Base-by-base conservation (phyloP, 30 jellyfish, hydroid and myxozoan species). In the Hydra vulgaris region DNA sequence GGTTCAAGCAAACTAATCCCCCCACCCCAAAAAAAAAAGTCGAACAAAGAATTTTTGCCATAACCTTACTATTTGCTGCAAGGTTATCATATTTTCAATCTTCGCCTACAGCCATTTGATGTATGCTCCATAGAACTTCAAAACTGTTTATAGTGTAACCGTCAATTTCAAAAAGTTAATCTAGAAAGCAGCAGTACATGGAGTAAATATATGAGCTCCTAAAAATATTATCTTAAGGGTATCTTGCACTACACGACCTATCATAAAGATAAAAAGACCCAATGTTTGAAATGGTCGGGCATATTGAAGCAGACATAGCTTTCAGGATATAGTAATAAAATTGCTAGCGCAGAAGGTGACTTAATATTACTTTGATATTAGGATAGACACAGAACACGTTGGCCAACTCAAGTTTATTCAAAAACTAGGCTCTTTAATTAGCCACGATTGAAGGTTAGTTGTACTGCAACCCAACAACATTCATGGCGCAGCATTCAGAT, bases 111-210 rank as follows among this genome's bases (percentile, higher is more conserved):
- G 83, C 72, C 22, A 92, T 87, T 40, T 92, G 98, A 0, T 86
- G 82, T 53, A 92, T 24, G 70, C 81, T 92, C 82, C 83, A 92
- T 18, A 83, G 70, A 17, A 92, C 94, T 70, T 81, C 95, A 25
- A 81, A 26, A 73, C 85, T 40, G n/a, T 76, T 82, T 27, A 23
- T 1, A 0, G 92, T 54, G 70, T 87, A 92, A 0, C 98, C 98
- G 18, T 55, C 70, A 8, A 92, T 90, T 17, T 87, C 80, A 70
- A 76, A 25, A 17, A 92, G 71, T 78, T 69, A 8, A 87, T 81
- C 98, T 96, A 92, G 81, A 87, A 67, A 24, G 98, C 92, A 17
- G 98, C 98, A 21, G 94, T 85, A 74, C 79, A 92, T 54, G 98
- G 98, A 53, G 87, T 84, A 82, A 88, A 92, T 77, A 92, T 77